Evolutionary conservation across 2,797 vertebrate genomes (phyloP), one percentile per base, ranked within the genome.

Genomic region (Malurus leucopterus): DNA sequence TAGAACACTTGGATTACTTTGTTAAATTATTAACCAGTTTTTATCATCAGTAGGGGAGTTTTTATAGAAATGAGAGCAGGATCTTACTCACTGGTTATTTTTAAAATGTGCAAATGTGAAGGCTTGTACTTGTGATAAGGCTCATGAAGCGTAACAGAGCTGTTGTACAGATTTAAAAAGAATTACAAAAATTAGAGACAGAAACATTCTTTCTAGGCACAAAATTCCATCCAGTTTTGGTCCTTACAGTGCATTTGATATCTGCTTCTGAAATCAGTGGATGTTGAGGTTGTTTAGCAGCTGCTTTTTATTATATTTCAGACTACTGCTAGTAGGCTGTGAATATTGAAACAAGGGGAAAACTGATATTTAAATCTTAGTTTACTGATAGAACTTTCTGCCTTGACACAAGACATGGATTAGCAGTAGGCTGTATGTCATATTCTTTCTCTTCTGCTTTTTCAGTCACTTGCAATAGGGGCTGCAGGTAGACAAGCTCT

Each of bases 21-120:
- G 87, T 96, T 96, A 93, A 95, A 95, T 96, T 95, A 94, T 95
- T 95, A 93, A 96, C 80, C 53, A 80, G 67, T 94, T 95, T 95
- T 89, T 91, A 88, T 91, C 93, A 88, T 90, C 29, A 9, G 76
- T 87, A 73, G 75, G 73, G 70, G 91, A 91, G 76, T 71, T 93
- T 93, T 94, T 95, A 91, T 92, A 96, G 90, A 91, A 95, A 94
- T 27, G 54, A 71, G 96, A 95, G 74, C 92, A 93, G 55, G 86
- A 93, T 94, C 93, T 95, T 92, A 91, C 82, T 92, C 90, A 90
- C 70, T 73, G 55, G 90, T 95, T 96, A 94, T 96, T 96, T 96
- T 95, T 96, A 95, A 95, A 90, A 93, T 63, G 67, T 92, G 90
- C 79, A 82, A 67, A 0, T 9, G 14, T 89, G 90, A 93, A 94